Evolutionary conservation across 2,888 invertebrate genomes (phyloP), one percentile per base, ranked within the genome.

Genomic region (Schizotus pectinicornis): DNA sequence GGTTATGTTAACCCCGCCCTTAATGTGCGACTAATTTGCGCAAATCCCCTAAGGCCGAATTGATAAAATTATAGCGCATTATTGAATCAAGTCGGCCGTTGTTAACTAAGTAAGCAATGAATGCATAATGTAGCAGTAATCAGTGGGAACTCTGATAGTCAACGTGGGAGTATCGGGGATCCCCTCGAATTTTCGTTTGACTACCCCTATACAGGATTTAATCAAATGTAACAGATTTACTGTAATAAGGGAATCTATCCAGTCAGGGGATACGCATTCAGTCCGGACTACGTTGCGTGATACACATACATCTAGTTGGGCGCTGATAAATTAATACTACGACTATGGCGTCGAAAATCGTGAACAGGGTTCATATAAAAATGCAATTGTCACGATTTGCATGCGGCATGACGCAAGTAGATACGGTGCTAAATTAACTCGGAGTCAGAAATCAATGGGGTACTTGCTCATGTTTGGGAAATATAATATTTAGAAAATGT

Each of bases 161-260:
- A 49, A 49, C 50, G 50, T 51, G 56, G 46, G 47, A 61, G 62
- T 61, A 66, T 61, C 52, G 39, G 31, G 36, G 43, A 56, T 55
- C 67, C 68, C 69, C 68, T 69, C 64, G 64, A 61, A 61, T 65
- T 67, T 70, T 68, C 58, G n/a, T n/a, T n/a, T n/a, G 57, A 66
- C 63, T 66, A 67, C 69, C 73, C 75, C 73, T 66, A 70, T 22
- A 72, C 72, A 69, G 63, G 70, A 71, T 77, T 76, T 76, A 77
- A 77, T 77, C 77, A 75, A 74, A 73, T 68, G 73, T 71, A 76
- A 74, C 75, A 73, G 73, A 74, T 74, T 74, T 74, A 65, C 69
- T 66, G 70, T 71, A 74, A 75, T 72, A 72, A 74, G 64, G 55
- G 58, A 56, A 56, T 47, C 59, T 59, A 55, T 48, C 56, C 50